phyloP scores from a whole-genome alignment of 1,140 invertebrate species.

The Psilanteris sp. region DNA sequence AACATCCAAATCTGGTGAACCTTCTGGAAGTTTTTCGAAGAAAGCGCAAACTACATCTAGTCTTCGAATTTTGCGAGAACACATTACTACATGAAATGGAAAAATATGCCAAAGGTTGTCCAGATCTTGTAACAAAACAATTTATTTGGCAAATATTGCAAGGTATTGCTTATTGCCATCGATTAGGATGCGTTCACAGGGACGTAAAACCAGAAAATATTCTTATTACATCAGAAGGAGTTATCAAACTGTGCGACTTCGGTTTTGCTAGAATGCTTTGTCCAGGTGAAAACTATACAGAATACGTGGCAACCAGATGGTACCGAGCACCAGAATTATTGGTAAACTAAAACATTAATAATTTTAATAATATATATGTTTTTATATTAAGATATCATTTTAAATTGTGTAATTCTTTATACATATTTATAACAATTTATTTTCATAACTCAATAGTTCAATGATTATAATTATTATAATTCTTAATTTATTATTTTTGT shows the following conservation, averaged over 20 bases:
- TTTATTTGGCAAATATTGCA: slow-evolving; percentile 97
- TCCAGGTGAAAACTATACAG: slow-evolving; percentile 98
- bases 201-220: slow-evolving; percentile 99
- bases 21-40: slow-evolving; percentile 98
- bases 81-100: slow-evolving; percentile 98
- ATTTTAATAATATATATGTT: not conserved
- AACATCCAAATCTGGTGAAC: slow-evolving; percentile 98
- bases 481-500: too few relatives aligned
- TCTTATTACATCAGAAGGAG: slow-evolving; percentile 93
- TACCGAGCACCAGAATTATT: slow-evolving; percentile 97
- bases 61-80: slow-evolving; percentile 99
- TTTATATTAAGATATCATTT: too few relatives aligned
- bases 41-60: slow-evolving; percentile 97
- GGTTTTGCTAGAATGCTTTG: slow-evolving; percentile 98
- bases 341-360: slow-evolving; percentile 55
- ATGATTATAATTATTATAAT: too few relatives aligned
- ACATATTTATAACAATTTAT: too few relatives aligned
- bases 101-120: slow-evolving; percentile 89
- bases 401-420: too few relatives aligned
- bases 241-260: slow-evolving; percentile 99
- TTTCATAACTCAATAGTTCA: too few relatives aligned
- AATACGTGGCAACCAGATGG: slow-evolving; percentile 99
- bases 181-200: slow-evolving; percentile 96
- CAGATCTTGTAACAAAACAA: slow-evolving; percentile 92
- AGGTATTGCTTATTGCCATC: slow-evolving; percentile 97